A percentile compares a stretch with the other conserved stretches of the same genome.
phyloP scores from a whole-genome alignment of 2,797 vertebrate genomes.

The Atherinosoma microstoma region DNA sequence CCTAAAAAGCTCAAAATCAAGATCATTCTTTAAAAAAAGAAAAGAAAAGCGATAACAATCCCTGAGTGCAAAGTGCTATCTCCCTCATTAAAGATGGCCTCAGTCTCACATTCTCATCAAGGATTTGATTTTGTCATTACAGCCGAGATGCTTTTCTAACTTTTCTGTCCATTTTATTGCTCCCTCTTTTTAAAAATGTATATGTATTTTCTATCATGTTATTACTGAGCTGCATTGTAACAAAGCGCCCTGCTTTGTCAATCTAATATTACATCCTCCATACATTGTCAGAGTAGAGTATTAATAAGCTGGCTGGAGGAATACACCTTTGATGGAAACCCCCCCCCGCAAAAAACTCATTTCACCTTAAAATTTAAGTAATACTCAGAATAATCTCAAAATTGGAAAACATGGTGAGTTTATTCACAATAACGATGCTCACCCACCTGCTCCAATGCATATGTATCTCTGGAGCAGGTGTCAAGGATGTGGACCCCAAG shows the following conservation, averaged over 20 bases:
- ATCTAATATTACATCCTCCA: not conserved
- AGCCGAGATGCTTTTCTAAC: slow-evolving; percentile 29
- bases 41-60: slow-evolving; percentile 12
- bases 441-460: slow-evolving; percentile 89
- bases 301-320: not conserved
- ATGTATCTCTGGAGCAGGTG: slow-evolving; percentile 97
- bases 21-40: too few species aligned
- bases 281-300: not conserved
- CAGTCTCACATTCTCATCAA: slow-evolving; percentile 49
- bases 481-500: slow-evolving; percentile 97
- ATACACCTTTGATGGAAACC: not conserved
- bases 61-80: slow-evolving; percentile 50
- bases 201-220: not conserved
- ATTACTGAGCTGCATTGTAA: not conserved
- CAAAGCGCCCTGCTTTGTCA: not conserved
- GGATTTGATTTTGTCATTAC: slow-evolving; percentile 44
- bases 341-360: too few species aligned
- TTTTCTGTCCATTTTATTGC: not conserved
- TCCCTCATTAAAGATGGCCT: slow-evolving; percentile 47
- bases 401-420: not conserved
- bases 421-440: slow-evolving; percentile 1
- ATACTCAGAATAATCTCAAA: not conserved
- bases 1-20: slow-evolving; percentile 35
- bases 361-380: slow-evolving; percentile 13
- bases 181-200: not conserved